Percentiles rank a stretch among this genome's conserved stretches.
Evolutionary conservation across 2,888 invertebrate genomes (phyloP).

Genomic region (Hipparchia sbordonii): DNA sequence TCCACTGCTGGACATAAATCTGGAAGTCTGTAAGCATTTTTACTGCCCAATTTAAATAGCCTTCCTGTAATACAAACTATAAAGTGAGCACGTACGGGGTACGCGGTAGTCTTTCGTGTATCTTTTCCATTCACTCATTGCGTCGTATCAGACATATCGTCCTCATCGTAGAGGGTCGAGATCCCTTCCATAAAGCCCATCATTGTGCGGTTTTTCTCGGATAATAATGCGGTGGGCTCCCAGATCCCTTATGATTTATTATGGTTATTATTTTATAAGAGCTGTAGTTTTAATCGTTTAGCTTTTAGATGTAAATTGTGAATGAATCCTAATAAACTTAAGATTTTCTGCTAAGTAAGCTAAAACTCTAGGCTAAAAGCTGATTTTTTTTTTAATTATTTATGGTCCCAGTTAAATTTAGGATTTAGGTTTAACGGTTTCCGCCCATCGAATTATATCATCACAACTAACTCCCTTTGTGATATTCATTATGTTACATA

Average conservation of each 20-base stretch:
- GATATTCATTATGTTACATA: constrained; percentile 34
- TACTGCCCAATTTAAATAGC: too few relatives aligned
- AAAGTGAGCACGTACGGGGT: not conserved
- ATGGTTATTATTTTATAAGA: not conserved
- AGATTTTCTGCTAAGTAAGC: constrained; percentile 33
- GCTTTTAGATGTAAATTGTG: constrained; percentile 65
- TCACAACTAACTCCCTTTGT: constrained; percentile 37
- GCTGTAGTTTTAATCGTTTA: constrained; percentile 29
- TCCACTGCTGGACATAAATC: too few relatives aligned
- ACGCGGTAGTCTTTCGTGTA: not conserved
- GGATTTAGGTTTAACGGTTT: constrained; percentile 34
- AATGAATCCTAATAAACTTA: constrained; percentile 76
- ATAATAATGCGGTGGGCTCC: not conserved
- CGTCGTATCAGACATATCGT: not conserved
- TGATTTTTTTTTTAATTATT: constrained; percentile 33
- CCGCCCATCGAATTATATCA: constrained; percentile 38
- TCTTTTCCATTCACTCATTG: constrained; percentile 1
- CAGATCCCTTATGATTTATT: not conserved
- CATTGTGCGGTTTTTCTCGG: not conserved
- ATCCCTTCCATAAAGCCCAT: not conserved
- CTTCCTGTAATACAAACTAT: too few relatives aligned
- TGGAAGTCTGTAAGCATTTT: too few relatives aligned
- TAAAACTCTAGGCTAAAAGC: constrained; percentile 32
- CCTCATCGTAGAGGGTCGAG: not conserved
- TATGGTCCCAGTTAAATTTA: constrained; percentile 31